Percentiles rank a stretch among this genome's conserved stretches.
Evolutionary conservation across 2,113 vertebrate genomes (phyloP).

Genomic region (Microcebus murinus): DNA sequence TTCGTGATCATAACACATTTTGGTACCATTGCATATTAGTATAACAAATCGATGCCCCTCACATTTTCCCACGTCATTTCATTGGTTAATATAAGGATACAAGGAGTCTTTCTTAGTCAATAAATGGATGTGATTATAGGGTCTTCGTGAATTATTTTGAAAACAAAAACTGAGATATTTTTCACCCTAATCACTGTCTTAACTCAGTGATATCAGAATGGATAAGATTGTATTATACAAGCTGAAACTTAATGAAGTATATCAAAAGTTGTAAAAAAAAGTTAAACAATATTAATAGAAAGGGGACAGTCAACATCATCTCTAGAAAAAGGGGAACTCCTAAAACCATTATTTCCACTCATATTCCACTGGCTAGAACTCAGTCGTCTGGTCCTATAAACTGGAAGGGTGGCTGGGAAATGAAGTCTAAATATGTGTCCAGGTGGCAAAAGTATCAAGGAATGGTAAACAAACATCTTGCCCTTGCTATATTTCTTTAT

Average conservation of each 20-base stretch:
- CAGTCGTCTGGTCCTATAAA: no score
- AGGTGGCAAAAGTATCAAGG: neutral
- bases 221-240: neutral
- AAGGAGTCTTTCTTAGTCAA: neutral
- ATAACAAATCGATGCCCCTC: constrained; percentile 24
- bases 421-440: no score
- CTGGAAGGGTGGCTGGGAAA: no score
- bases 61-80: constrained; percentile 25
- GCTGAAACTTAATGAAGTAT: neutral
- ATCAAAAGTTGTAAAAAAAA: neutral
- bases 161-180: neutral
- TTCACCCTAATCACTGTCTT: neutral
- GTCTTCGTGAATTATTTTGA: neutral
- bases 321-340: neutral
- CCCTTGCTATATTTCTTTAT: neutral
- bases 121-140: neutral
- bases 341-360: neutral
- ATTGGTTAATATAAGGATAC: neutral
- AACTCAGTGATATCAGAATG: neutral
- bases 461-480: neutral
- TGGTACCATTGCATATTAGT: constrained; percentile 22
- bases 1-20: constrained; percentile 74
- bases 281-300: neutral
- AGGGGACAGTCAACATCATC: neutral
- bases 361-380: no score